phyloP scores from a whole-genome alignment of 2,113 vertebrate genomes.

The Phocoena sinus region DNA sequence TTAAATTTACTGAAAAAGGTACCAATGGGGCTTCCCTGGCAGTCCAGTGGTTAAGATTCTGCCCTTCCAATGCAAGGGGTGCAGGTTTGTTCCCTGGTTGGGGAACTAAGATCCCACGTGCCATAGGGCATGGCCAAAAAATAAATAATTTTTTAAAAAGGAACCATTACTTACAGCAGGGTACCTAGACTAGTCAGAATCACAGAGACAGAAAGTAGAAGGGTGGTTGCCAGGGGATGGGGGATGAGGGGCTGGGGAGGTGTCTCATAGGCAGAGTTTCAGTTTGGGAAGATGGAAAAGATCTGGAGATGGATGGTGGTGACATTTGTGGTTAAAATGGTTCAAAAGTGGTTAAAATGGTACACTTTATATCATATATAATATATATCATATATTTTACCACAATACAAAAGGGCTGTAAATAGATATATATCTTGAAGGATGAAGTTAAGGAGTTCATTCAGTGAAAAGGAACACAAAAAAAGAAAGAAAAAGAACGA shows the following conservation, averaged over 20 bases:
- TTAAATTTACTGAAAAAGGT: too few species aligned
- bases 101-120: too few species aligned
- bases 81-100: too few species aligned
- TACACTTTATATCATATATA: too few species aligned
- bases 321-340: rapidly evolving
- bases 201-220: not conserved
- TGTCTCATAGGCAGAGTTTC: not conserved
- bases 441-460: not conserved
- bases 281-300: rapidly evolving
- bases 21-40: too few species aligned
- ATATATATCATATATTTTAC: not conserved
- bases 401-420: not conserved
- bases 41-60: too few species aligned
- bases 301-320: rapidly evolving
- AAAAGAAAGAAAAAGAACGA: not conserved
- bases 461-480: not conserved
- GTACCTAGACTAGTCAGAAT: not conserved
- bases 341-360: too few species aligned
- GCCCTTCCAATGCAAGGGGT: too few species aligned
- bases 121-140: too few species aligned
- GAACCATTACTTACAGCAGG: not conserved
- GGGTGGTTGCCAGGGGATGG: rapidly evolving
- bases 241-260: rapidly evolving
- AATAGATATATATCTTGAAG: not conserved
- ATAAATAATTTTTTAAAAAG: too few species aligned